A percentile compares a stretch with the other conserved stretches of the same genome.
These are phyloP conservation scores for Sebastes kiyomatsui DNA, from an alignment of 2,797 vertebrate genomes.

Conservation along the genomic window DNA sequence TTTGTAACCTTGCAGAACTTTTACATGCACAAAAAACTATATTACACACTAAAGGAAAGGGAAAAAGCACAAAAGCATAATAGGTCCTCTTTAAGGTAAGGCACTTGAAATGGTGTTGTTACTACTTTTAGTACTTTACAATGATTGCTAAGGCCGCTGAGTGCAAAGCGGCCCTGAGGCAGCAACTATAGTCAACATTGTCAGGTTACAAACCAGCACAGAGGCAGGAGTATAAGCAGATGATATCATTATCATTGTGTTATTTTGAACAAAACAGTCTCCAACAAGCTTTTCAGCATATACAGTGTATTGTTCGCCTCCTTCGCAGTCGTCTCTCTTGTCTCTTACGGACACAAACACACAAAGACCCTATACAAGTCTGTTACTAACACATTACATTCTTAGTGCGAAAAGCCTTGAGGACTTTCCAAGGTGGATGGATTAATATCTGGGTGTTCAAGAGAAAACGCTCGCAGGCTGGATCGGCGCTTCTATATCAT, in stretches of 20 bases:
- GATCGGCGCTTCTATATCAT: slow-evolving; percentile 69
- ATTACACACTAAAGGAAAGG: too few species aligned
- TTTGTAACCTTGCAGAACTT: too few species aligned
- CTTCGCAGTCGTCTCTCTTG: slow-evolving; percentile 13
- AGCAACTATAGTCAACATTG: slow-evolving; percentile 8
- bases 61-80: too few species aligned
- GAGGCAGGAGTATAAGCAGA: background rate
- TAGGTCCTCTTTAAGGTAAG: too few species aligned
- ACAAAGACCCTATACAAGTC: slow-evolving; percentile 29
- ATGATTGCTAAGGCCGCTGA: slow-evolving; percentile 19
- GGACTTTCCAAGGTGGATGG: slow-evolving; percentile 66
- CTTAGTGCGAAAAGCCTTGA: slow-evolving; percentile 61
- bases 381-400: slow-evolving; percentile 38
- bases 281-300: slow-evolving; percentile 1
- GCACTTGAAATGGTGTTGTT: background rate
- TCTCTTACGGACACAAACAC: slow-evolving; percentile 28
- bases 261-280: slow-evolving; percentile 20
- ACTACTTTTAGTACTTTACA: background rate
- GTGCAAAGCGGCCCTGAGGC: slow-evolving; percentile 23
- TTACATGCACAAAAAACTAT: too few species aligned
- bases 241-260: slow-evolving; percentile 31
- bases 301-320: background rate
- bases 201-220: slow-evolving; percentile 33
- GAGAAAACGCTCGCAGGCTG: slow-evolving; percentile 62
- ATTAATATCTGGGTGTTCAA: slow-evolving; percentile 68